Evolutionary conservation across 2,113 vertebrate genomes (phyloP), one percentile per base, ranked within the genome.

Genomic region (Oreochromis spilurus): DNA sequence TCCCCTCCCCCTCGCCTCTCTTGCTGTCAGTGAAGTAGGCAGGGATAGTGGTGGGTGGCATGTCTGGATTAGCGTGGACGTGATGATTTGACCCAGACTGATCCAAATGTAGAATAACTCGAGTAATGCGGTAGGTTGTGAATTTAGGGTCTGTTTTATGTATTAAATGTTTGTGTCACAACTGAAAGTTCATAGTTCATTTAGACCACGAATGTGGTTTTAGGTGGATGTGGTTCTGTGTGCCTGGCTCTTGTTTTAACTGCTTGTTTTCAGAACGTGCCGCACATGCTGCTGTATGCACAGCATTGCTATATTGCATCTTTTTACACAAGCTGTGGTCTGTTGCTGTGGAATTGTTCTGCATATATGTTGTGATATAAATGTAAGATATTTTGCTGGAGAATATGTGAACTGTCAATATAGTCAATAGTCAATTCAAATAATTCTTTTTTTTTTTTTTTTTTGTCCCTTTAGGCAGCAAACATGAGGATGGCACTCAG

Each of bases 401-500:
- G 7, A 21, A 77, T 52, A 48, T 72, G 11, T 62, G 53, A 45
- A 24, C 24, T 5, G 48, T n/a, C 38, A 43, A 2, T 21, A 34
- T 26, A 26, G 4, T 67, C 24, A 24, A 24, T 24, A 24, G 24
- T 24, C 48, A 80, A 26, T 75, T 7, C 72, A 11, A 14, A 10
- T 7, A 14, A 31, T 62, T 72, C 4, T 34, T 34, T 34, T 1
- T 2, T 2, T 1, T 9, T 1, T 9, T 3, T 48, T 11, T 72
- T 57, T 91, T 60, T 88, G 34, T 75, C 21, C 65, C 79, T 11
- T 14, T 90, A 99, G 99, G 98, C 86, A 99, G 98, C 95, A 99
- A 99, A 84, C 99, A 99, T 79, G 98, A 99, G 54, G 99, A 99
- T 80, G 99, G 99, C 17, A 99, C 99, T 3, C 99, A 99, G 57